Conservation (phyloP, 2,113 vertebrate genomes). For the Emberiza fucata region DNA sequence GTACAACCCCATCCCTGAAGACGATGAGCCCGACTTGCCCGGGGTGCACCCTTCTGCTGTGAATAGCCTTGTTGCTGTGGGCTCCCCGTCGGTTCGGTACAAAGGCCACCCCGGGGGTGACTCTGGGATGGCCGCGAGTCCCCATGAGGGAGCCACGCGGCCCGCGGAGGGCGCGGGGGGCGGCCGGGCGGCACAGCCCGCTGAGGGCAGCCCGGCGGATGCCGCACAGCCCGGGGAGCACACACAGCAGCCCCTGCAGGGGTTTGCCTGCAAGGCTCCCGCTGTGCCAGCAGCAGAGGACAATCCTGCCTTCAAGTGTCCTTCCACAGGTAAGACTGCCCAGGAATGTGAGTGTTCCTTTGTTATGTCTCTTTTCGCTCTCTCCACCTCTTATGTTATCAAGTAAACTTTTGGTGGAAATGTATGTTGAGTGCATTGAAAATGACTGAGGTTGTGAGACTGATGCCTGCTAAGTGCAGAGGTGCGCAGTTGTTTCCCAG, state of each 20-base stretch:
- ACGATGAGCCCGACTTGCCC: constrained; percentile 75
- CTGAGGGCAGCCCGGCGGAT: constrained; percentile 60
- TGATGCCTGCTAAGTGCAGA: neutral
- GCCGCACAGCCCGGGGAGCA: constrained; percentile 68
- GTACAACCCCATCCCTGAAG: constrained; percentile 99
- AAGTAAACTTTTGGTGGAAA: neutral
- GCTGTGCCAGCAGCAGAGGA: constrained; percentile 66
- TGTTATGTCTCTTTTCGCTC: neutral
- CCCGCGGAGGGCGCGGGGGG: constrained; percentile 29
- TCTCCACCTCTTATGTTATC: neutral
- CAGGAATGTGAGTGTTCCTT: neutral
- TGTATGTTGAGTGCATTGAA: neutral
- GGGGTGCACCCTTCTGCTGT: neutral
- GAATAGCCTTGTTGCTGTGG: constrained; percentile 17
- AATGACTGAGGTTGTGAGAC: neutral
- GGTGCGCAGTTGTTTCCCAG: neutral
- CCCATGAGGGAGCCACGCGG: neutral
- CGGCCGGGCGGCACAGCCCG: neutral
- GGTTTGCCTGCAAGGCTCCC: constrained; percentile 68
- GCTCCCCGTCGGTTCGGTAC: constrained; percentile 22
- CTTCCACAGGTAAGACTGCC: constrained; percentile 77
- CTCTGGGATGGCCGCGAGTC: neutral
- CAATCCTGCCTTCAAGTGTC: constrained; percentile 57
- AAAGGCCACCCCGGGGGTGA: constrained; percentile 53
- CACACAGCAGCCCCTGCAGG: constrained; percentile 73